A percentile compares a stretch with the other conserved stretches of the same genome.
Conservation (phyloP, 2,888 invertebrate genomes). For the Coelinius sp. region DNA sequence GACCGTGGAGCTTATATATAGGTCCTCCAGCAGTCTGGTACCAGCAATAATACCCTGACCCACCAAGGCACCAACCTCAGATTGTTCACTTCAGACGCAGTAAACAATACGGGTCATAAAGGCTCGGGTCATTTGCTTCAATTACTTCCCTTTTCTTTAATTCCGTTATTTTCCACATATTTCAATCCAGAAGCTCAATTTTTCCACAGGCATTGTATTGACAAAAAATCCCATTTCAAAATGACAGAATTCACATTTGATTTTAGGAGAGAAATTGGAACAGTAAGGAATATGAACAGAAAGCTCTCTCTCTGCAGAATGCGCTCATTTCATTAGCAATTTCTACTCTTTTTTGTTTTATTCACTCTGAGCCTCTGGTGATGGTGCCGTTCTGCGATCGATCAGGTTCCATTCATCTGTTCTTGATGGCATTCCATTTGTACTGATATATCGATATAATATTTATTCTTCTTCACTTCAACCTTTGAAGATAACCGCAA, state of each 20-base stretch:
- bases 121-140: constrained; percentile 6
- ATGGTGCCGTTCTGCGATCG: background rate
- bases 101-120: constrained; percentile 28
- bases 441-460: background rate
- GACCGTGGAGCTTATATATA: constrained; percentile 22
- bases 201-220: too few species aligned
- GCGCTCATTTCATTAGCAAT: background rate
- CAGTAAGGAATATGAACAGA: too few species aligned
- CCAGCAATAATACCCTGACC: constrained; percentile 22
- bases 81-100: constrained; percentile 37
- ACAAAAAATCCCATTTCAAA: background rate
- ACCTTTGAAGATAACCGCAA: background rate
- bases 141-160: background rate
- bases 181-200: background rate
- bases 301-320: too few species aligned
- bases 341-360: background rate
- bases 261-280: too few species aligned
- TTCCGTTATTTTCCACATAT: background rate
- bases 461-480: background rate
- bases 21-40: constrained; percentile 31
- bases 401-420: background rate
- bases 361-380: background rate
- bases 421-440: background rate
- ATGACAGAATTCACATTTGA: too few species aligned
- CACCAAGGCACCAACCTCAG: constrained; percentile 30